Conservation (phyloP, 2,113 vertebrate genomes). For the Spheniscus mendiculus region DNA sequence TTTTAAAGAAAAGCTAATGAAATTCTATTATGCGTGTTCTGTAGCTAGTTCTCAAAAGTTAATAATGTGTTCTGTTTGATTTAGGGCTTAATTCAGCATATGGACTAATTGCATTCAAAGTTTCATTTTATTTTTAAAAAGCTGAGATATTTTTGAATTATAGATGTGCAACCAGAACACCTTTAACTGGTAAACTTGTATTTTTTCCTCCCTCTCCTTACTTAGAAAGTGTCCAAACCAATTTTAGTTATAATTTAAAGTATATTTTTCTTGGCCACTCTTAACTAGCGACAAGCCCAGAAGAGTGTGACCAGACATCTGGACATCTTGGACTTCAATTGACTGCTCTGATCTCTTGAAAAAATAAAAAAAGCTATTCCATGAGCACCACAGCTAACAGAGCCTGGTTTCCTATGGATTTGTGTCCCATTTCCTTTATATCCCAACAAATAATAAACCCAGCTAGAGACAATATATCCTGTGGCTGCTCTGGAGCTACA, state of each 20-base stretch:
- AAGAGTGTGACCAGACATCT: slow-evolving; percentile 68
- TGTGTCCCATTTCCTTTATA: slow-evolving; percentile 65
- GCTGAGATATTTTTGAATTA: slow-evolving; percentile 24
- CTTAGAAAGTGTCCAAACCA: not conserved
- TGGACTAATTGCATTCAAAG: slow-evolving; percentile 35
- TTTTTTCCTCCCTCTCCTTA: slow-evolving; percentile 16
- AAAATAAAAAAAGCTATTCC: slow-evolving; percentile 58
- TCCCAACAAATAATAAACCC: slow-evolving; percentile 61
- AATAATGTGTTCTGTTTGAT: slow-evolving; percentile 56
- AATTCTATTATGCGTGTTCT: slow-evolving; percentile 41
- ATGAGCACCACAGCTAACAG: slow-evolving; percentile 44
- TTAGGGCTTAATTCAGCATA: slow-evolving; percentile 49
- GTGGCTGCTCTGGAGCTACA: slow-evolving; percentile 26
- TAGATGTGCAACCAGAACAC: not conserved
- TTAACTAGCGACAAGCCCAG: slow-evolving; percentile 46
- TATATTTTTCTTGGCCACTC: slow-evolving; percentile 62
- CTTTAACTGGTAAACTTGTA: not conserved
- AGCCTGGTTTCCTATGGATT: slow-evolving; percentile 59
- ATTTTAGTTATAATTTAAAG: slow-evolving; percentile 40
- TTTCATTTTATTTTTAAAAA: slow-evolving; percentile 49
- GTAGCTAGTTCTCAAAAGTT: slow-evolving; percentile 37
- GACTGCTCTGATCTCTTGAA: slow-evolving; percentile 57
- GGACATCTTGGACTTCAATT: slow-evolving; percentile 66
- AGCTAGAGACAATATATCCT: slow-evolving; percentile 62
- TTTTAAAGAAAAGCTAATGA: slow-evolving; percentile 46